These are phyloP conservation scores for Rhinogobio ventralis DNA, from an alignment of 2,797 vertebrate genomes.

Conservation along the genomic window DNA sequence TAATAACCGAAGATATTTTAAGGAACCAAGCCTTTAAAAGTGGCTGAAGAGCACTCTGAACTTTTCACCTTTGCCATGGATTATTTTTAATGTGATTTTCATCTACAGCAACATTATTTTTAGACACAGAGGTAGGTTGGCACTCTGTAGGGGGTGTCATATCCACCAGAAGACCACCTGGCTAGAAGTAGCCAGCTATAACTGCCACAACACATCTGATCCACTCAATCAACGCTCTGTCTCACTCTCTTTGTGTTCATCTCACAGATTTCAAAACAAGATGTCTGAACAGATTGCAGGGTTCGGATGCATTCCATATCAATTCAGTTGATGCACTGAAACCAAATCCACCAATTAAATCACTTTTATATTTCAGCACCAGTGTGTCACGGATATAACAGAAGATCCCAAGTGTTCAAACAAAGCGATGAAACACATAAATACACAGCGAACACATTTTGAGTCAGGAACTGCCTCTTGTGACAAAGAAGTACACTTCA, in stretches of 20 bases:
- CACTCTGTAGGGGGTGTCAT: slow-evolving; percentile 15
- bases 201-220: slow-evolving; percentile 24
- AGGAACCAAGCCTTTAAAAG: background rate
- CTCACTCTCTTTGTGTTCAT: slow-evolving; percentile 9
- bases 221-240: background rate
- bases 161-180: slow-evolving; percentile 36
- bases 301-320: background rate
- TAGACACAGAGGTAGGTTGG: slow-evolving; percentile 9
- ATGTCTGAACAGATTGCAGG: slow-evolving; percentile 19
- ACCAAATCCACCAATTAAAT: background rate
- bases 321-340: slow-evolving; percentile 5
- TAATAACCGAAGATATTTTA: background rate
- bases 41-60: background rate
- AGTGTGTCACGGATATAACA: background rate
- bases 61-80: background rate
- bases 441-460: background rate
- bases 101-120: slow-evolving; percentile 8
- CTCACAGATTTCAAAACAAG: slow-evolving; percentile 33
- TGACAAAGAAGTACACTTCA: background rate
- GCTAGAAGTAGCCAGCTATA: slow-evolving; percentile 28
- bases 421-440: background rate
- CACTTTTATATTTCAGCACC: slow-evolving; percentile 9
- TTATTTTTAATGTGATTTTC: slow-evolving; percentile 24
- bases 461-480: background rate
- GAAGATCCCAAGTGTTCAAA: background rate